These are phyloP conservation scores for Mastomys coucha DNA, from an alignment of 2,113 vertebrate species.

Conservation along the genomic window DNA sequence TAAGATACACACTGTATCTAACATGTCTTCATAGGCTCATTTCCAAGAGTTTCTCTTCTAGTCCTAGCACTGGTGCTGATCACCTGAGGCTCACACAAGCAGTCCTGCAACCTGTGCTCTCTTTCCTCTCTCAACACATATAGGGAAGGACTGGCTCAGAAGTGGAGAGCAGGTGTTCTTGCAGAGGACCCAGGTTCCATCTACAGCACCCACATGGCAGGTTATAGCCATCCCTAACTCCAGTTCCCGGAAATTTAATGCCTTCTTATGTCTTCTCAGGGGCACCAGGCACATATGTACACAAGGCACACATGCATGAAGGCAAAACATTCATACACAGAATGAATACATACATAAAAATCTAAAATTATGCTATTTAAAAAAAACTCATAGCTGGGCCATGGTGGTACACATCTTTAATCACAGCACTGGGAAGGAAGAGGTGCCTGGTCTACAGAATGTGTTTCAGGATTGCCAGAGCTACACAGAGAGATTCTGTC, in stretches of 20 bases:
- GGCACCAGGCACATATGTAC: neutral
- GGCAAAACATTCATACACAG: neutral
- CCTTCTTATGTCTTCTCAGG: neutral
- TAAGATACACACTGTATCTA: neutral
- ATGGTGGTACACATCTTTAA: too few species aligned
- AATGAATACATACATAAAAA: too few species aligned
- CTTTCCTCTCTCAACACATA: neutral
- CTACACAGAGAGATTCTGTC: neutral
- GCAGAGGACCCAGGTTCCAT: neutral
- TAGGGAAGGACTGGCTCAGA: neutral
- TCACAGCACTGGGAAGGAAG: too few species aligned
- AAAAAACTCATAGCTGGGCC: neutral
- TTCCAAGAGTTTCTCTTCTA: neutral
- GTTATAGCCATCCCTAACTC: neutral
- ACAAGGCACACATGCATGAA: neutral
- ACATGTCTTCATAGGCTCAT: neutral
- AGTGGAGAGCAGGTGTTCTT: neutral
- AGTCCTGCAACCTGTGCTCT: neutral
- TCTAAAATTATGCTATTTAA: neutral
- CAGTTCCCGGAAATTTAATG: neutral
- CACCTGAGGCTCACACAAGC: neutral
- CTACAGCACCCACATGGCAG: neutral
- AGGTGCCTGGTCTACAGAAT: too few species aligned
- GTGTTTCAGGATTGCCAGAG: neutral
- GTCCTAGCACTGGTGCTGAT: neutral